Percentiles rank a stretch among this genome's conserved stretches.
phyloP scores from a whole-genome alignment of 2,888 invertebrate species.

The Fragum sueziense region DNA sequence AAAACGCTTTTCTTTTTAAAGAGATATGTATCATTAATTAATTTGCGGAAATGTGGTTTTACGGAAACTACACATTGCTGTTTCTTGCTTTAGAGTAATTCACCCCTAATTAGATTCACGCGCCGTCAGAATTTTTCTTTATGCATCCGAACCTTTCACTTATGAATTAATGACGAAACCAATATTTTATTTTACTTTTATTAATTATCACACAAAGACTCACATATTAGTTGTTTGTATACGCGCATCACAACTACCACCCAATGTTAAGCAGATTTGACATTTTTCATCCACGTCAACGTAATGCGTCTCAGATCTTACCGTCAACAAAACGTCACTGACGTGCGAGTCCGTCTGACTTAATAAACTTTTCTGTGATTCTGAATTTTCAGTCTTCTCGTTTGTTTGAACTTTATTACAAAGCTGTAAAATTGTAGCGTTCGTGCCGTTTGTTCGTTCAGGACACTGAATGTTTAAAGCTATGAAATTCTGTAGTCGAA shows the following conservation, averaged over 20 bases:
- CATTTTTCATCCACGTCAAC: slow-evolving; percentile 14
- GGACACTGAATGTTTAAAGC: slow-evolving; percentile 18
- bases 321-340: not conserved
- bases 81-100: no score
- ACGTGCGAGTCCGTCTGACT: slow-evolving; percentile 8
- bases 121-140: no score
- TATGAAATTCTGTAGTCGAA: not conserved
- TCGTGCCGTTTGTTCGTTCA: not conserved
- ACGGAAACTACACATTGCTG: no score
- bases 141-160: no score
- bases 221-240: slow-evolving; percentile 10
- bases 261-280: slow-evolving; percentile 14
- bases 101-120: no score
- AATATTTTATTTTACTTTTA: no score
- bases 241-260: not conserved
- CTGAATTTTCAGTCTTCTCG: not conserved
- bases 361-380: slow-evolving; percentile 21
- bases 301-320: slow-evolving; percentile 1
- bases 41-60: no score
- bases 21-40: no score
- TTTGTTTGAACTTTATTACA: slow-evolving; percentile 5
- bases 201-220: no score
- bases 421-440: slow-evolving; percentile 11
- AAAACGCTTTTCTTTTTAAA: no score
- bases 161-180: no score